Evolutionary conservation across 1,140 invertebrate genomes (phyloP), one percentile per base, ranked within the genome.

Genomic region (Ceratina japonica): DNA sequence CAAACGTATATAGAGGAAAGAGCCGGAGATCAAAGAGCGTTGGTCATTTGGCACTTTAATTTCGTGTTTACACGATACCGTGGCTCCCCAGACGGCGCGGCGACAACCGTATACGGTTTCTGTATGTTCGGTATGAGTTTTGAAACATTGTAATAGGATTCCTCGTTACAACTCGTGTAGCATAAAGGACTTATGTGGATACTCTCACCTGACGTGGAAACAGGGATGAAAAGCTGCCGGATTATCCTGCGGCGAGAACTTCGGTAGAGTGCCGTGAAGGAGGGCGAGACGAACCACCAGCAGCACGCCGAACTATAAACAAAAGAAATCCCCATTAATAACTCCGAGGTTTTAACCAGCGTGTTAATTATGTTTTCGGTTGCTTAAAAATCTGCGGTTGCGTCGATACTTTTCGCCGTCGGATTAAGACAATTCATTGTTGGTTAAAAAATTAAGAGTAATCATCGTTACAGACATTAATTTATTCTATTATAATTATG

Each of bases 201-300:
- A 94, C 93, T 94, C 93, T 94, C 93, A 96, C 95, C 95, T 94
- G 84, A 96, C 95, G 87, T 94, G 92, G 81, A 95, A 93, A 78
- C 94, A 94, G 70, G 95, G 93, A 91, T 96, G 95, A 91, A 97
- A 97, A 52, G 97, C 96, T 52, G 97, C 95, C 13, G 97, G 97
- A 92, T 97, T 97, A 92, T 97, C 97, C 89, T 97, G 96, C 63
- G 95, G 95, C 44, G 95, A 96, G 91, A 97, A 97, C 81, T 95
- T 95, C 18, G 97, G 97, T 77, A 97, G 90, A 20, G 95, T 94
- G 69, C 96, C 96, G 88, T 96, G 95, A 69, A 97, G 93, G 78
- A 97, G 91, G 54, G 95, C 94, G 62, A 97, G 92, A 68, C 96
- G 93, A 58, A 95, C 93, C 22, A 94, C 93, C 58, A 95, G 91